phyloP scores from a whole-genome alignment of 2,888 invertebrate species.

The Troides aeacus region DNA sequence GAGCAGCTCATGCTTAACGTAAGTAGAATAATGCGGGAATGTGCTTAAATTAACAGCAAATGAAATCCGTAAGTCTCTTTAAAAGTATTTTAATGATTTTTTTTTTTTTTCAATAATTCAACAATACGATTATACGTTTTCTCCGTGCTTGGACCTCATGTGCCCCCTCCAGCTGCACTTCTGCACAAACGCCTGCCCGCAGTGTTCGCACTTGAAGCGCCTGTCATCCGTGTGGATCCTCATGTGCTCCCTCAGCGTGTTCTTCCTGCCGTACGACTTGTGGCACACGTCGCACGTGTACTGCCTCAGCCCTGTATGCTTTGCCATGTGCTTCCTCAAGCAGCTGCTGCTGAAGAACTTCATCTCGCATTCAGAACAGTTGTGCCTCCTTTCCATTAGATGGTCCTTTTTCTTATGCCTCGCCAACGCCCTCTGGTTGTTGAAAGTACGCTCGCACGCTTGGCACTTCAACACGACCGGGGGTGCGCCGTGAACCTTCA shows the following conservation, averaged over 20 bases:
- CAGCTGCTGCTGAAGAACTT: conserved; percentile 47
- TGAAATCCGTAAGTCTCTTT: background rate
- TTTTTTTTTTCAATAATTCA: background rate
- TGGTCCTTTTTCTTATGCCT: conserved; percentile 61
- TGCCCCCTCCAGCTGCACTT: conserved; percentile 62
- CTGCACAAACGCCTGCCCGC: conserved; percentile 49
- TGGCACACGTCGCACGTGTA: conserved; percentile 57
- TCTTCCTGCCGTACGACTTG: conserved; percentile 52
- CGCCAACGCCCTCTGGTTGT: conserved; percentile 46
- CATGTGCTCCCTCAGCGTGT: conserved; percentile 56
- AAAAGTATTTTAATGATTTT: background rate
- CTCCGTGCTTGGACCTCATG: conserved; percentile 51
- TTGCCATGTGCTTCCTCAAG: conserved; percentile 51
- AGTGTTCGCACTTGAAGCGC: conserved; percentile 45
- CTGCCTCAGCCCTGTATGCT: conserved; percentile 51
- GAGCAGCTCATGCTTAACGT: too few species aligned
- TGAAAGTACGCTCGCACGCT: conserved; percentile 54
- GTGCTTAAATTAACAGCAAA: background rate
- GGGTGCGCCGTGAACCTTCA: conserved; percentile 49
- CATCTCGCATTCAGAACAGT: conserved; percentile 67
- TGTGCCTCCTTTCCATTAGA: conserved; percentile 58
- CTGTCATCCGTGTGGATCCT: conserved; percentile 47
- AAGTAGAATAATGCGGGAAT: too few species aligned
- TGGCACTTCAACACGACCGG: conserved; percentile 50
- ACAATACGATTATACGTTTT: conserved; percentile 32